Evolutionary conservation across 2,797 vertebrate species (phyloP).

Genomic region (Ceryle rudis): DNA sequence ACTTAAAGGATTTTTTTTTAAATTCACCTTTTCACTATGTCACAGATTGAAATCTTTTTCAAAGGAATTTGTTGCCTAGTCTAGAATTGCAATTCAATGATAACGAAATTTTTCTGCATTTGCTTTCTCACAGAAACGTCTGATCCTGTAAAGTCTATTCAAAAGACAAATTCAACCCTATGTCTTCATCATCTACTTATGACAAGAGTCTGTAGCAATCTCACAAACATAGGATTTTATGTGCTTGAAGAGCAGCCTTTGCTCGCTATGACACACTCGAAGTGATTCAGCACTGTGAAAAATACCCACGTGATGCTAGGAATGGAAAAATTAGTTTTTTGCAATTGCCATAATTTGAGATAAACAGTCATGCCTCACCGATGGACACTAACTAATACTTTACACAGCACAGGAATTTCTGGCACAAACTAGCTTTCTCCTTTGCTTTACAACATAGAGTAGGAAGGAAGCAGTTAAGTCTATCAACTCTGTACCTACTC

Average conservation of each 20-base stretch:
- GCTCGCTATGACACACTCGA: background rate
- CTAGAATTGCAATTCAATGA: background rate
- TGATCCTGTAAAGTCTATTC: background rate
- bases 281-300: background rate
- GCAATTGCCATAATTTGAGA: background rate
- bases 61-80: background rate
- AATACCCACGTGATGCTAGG: background rate
- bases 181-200: background rate
- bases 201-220: background rate
- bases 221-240: background rate
- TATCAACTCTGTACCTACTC: background rate
- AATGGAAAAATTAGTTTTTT: background rate
- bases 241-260: background rate
- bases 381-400: background rate
- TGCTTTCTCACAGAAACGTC: background rate
- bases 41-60: background rate
- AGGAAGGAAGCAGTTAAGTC: background rate
- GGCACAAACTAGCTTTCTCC: background rate
- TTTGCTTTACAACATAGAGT: background rate
- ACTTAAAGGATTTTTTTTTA: background rate
- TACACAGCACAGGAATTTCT: background rate
- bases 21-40: background rate
- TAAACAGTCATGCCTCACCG: background rate
- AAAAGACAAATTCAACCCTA: background rate
- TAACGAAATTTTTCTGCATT: background rate